phyloP scores from a whole-genome alignment of 2,797 vertebrate genomes.

The Sebastes reedi region DNA sequence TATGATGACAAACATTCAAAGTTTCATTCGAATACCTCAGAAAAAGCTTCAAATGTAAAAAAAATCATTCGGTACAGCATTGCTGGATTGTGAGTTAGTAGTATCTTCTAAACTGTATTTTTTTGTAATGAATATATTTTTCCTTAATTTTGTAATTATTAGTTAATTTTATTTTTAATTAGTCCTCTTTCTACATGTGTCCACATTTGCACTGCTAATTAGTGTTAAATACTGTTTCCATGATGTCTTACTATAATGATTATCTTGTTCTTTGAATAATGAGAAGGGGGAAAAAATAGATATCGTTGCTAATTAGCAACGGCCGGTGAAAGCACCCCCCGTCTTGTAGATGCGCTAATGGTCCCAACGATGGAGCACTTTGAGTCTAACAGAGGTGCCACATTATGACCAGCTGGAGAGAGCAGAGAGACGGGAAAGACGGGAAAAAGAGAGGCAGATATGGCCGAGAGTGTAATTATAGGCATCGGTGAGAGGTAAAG shows the following conservation, averaged over 20 bases:
- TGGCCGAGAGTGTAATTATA: conserved; percentile 39
- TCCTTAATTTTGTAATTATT: background rate
- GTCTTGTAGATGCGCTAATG: conserved; percentile 49
- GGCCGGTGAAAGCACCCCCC: background rate
- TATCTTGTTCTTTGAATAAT: background rate
- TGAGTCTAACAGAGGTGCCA: conserved; percentile 48
- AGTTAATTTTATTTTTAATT: background rate
- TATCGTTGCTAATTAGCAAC: background rate
- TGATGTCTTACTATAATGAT: background rate
- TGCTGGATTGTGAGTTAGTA: background rate
- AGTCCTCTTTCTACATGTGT: background rate
- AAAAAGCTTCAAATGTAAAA: background rate
- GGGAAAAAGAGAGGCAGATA: conserved; percentile 20
- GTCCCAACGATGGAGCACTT: conserved; percentile 57
- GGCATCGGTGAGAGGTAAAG: conserved; percentile 30
- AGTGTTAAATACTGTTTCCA: background rate
- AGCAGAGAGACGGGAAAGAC: background rate
- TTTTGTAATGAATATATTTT: accelerated
- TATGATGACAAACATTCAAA: background rate
- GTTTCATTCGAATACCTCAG: no score
- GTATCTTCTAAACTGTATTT: background rate
- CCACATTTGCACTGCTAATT: background rate
- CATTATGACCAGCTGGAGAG: conserved; percentile 55
- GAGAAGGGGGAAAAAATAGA: background rate
- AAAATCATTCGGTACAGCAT: background rate